Evolutionary conservation across 2,797 vertebrate genomes (phyloP).

Genomic region (Sebastes wilsoni): DNA sequence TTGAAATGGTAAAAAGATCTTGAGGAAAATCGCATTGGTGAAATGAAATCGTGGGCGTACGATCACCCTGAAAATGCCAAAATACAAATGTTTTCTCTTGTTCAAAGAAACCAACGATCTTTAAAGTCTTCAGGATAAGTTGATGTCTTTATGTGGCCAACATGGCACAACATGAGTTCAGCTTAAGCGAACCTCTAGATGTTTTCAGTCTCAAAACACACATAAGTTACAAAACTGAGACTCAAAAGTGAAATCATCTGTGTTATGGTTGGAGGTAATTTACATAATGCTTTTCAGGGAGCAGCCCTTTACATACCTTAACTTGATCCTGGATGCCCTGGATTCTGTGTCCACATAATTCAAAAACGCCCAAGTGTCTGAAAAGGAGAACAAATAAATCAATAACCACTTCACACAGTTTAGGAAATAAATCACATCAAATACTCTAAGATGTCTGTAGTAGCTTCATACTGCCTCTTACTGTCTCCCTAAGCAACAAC

Average conservation of each 20-base stretch:
- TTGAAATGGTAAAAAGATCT: not conserved
- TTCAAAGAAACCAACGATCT: not conserved
- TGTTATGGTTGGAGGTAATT: not conserved
- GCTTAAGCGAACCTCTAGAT: not conserved
- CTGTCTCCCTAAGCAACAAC: not conserved
- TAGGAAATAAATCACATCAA: not conserved
- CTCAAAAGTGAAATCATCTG: not conserved
- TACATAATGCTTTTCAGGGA: constrained; percentile 12
- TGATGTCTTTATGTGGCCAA: not conserved
- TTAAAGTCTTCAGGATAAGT: not conserved
- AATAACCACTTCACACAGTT: not conserved
- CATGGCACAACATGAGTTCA: not conserved
- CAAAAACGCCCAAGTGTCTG: constrained; percentile 6
- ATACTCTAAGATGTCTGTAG: not conserved
- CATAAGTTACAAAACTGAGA: not conserved
- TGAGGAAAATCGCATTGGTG: constrained; percentile 22
- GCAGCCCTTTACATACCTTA: constrained; percentile 64
- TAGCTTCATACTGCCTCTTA: not conserved
- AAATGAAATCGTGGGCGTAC: constrained; percentile 29
- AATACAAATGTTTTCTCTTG: not conserved
- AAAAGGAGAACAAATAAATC: not conserved
- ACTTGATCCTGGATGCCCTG: constrained; percentile 29
- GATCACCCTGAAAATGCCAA: constrained; percentile 1
- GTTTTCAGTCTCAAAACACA: not conserved
- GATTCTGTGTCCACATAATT: constrained; percentile 32